These are phyloP conservation scores for Drosophila tanythrix DNA, from an alignment of 2,888 invertebrate genomes.

Conservation along the genomic window DNA sequence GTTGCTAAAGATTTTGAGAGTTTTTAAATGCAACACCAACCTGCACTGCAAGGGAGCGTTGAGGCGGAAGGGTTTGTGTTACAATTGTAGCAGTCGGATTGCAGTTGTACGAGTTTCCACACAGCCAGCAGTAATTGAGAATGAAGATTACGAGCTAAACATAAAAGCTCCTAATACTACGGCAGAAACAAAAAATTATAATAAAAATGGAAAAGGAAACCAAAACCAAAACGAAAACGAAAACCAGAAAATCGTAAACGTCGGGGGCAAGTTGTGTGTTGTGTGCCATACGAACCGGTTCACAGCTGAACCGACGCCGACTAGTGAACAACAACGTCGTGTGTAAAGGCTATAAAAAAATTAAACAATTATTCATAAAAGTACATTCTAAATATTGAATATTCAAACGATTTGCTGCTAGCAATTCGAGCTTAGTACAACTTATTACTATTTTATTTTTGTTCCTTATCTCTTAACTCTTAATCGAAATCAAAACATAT, in stretches of 20 bases:
- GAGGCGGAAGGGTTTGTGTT: neutral
- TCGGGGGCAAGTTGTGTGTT: constrained; percentile 31
- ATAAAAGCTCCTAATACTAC: constrained; percentile 56
- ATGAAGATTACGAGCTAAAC: constrained; percentile 61
- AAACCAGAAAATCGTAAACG: constrained; percentile 17
- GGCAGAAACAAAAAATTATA: constrained; percentile 7
- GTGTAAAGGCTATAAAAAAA: neutral
- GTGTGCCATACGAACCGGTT: constrained; percentile 34
- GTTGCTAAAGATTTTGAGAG: constrained; percentile 60
- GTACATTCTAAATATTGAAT: neutral
- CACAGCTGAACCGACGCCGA: constrained; percentile 8
- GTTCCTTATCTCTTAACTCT: no score
- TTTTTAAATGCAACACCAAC: constrained; percentile 57
- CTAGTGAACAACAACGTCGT: neutral
- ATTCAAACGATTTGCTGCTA: neutral
- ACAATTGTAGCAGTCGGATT: constrained; percentile 18
- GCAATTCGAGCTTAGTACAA: neutral
- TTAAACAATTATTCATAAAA: neutral
- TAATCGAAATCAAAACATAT: neutral
- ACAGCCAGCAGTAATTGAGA: constrained; percentile 51
- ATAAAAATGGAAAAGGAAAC: constrained; percentile 8
- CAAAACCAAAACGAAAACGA: neutral
- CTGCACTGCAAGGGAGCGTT: constrained; percentile 1
- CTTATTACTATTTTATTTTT: no score
- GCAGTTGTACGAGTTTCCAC: constrained; percentile 47